These are phyloP conservation scores for Ameiurus melas DNA, from an alignment of 2,113 vertebrate species.

Conservation along the genomic window DNA sequence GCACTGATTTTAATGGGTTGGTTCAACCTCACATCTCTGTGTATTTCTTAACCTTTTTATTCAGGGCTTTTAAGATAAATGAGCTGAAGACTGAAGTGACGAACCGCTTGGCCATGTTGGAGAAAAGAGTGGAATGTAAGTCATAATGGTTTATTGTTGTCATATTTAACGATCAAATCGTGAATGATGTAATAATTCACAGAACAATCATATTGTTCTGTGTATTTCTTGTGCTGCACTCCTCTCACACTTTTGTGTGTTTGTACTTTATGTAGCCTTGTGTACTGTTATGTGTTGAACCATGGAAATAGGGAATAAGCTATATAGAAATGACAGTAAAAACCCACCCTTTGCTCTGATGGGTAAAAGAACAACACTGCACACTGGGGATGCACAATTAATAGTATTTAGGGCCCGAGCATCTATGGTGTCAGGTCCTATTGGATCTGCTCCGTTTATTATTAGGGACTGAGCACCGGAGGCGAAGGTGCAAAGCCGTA, in stretches of 20 bases:
- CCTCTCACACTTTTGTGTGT: neutral
- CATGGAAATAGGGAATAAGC: no score
- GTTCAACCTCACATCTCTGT: neutral
- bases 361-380: neutral
- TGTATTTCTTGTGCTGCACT: neutral
- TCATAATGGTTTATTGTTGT: constrained; percentile 41
- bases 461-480: no score
- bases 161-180: neutral
- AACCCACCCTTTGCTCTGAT: neutral
- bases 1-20: neutral
- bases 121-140: constrained; percentile 91
- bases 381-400: neutral
- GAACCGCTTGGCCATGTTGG: constrained; percentile 85
- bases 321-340: neutral
- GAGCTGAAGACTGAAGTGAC: constrained; percentile 88
- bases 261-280: neutral
- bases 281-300: neutral
- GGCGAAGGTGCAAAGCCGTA: no score
- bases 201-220: neutral
- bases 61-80: constrained; percentile 88
- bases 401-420: neutral
- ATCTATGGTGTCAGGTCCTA: no score
- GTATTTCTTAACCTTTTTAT: constrained; percentile 14
- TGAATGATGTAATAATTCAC: neutral
- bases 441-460: no score